Evolutionary conservation across 2,113 vertebrate genomes (phyloP).

Genomic region (Mystacornis crossleyi): DNA sequence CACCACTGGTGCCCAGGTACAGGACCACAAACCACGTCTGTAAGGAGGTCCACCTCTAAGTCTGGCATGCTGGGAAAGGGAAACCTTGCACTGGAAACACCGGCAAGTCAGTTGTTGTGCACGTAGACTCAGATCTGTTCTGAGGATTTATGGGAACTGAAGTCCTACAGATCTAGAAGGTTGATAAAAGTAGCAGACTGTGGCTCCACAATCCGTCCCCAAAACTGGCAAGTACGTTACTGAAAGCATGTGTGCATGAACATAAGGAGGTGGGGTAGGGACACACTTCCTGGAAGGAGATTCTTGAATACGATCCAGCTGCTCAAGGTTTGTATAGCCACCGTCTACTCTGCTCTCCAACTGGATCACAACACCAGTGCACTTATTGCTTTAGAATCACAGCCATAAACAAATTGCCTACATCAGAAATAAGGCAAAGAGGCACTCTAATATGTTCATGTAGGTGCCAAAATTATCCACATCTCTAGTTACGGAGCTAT

Average conservation of each 20-base stretch:
- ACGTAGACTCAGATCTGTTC: not conserved
- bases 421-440: not conserved
- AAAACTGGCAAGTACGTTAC: not conserved
- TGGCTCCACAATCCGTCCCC: not conserved
- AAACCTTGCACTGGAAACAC: not conserved
- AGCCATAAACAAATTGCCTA: not conserved
- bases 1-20: not conserved
- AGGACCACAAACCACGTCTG: not conserved
- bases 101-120: fast-evolving
- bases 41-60: not conserved
- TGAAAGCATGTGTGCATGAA: not conserved
- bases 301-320: not conserved
- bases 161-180: not conserved
- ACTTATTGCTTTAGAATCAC: not conserved
- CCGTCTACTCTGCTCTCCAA: not conserved
- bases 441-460: not conserved
- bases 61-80: not conserved
- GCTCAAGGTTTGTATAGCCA: not conserved
- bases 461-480: not conserved
- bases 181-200: not conserved
- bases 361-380: not conserved
- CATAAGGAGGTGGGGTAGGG: not conserved
- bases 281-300: not conserved
- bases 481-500: not conserved
- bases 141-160: not conserved